Evolutionary conservation across 2,113 vertebrate genomes (phyloP), one percentile per base, ranked within the genome.

Genomic region (Sapayoa aenigma): DNA sequence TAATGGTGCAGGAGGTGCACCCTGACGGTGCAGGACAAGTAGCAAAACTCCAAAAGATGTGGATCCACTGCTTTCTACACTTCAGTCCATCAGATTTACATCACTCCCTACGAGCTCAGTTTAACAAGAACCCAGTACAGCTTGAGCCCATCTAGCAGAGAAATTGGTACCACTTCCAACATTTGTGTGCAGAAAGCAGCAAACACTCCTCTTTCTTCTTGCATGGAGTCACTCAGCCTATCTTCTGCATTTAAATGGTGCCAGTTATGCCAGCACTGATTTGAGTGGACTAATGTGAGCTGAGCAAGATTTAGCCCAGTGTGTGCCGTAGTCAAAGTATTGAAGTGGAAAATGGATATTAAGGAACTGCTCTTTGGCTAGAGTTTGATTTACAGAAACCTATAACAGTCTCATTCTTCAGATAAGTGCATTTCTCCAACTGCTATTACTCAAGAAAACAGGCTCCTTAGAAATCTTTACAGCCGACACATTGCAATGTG

Each of bases 351-450:
- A 97, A 89, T 79, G 65, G 53, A 47, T 87, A 89, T 84, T 83
- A 96, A 85, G 71, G 78, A 95, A 83, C 89, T 71, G 63, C 44
- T 97, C 82, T 96, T 96, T 96, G 88, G 75, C 81, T 85, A 66
- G 65, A 25, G 58, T 84, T 92, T 67, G 72, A 67, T 90, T 96
- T 95, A 94, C 88, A 97, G 89, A 94, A 95, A 96, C 72, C 30
- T 94, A 14, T 94, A 97, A 94, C 69, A 80, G 42, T 18, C 78
- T 91, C 88, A 93, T 95, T 89, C 89, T 95, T 95, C 92, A 95
- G 89, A 87, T 96, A 97, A 97, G 90, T 86, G 79, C 94, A 71
- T 94, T 94, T 92, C 75, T 95, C 55, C 71, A 71, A 96, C 94
- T 52, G 77, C 67, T 82, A 88, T 92, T 94, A 94, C 84, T 96